phyloP scores from a whole-genome alignment of 2,113 vertebrate genomes.

The Sphaerodactylus townsendi region DNA sequence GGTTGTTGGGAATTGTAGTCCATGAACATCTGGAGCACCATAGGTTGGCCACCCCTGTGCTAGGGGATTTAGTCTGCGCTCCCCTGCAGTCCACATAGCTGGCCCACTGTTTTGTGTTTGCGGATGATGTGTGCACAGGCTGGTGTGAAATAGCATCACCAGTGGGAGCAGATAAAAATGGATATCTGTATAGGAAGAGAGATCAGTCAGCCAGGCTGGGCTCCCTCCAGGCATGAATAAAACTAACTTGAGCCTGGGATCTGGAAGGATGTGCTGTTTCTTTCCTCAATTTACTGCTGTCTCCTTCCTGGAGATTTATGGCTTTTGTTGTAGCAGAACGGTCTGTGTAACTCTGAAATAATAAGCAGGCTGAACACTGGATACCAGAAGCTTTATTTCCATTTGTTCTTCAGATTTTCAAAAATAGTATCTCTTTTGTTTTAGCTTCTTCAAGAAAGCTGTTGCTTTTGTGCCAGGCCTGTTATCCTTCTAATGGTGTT shows the following conservation, averaged over 20 bases:
- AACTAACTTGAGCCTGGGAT: neutral
- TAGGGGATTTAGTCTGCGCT: neutral
- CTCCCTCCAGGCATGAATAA: neutral
- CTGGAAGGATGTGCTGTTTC: neutral
- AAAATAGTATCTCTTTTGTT: neutral
- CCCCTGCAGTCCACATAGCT: neutral
- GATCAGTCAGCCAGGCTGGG: neutral
- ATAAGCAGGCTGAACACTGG: neutral
- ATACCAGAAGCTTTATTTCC: neutral
- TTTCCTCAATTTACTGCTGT: neutral
- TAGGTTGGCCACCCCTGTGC: no score
- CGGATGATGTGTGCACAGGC: no score
- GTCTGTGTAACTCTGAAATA: neutral
- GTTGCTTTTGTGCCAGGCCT: neutral
- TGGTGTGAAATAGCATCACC: neutral
- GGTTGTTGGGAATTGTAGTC: no score
- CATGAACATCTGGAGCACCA: no score
- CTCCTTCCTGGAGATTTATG: neutral
- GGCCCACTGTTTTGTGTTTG: no score
- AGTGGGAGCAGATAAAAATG: neutral
- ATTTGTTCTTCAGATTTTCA: neutral
- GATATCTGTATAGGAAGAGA: slow-evolving; percentile 3
- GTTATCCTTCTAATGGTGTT: neutral
- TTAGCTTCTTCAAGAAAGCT: neutral
- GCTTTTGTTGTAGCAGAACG: neutral